Evolutionary conservation across 30 jellyfish, hydroid and myxozoan species (phyloP).

Genomic region (Hydractinia echinata): DNA sequence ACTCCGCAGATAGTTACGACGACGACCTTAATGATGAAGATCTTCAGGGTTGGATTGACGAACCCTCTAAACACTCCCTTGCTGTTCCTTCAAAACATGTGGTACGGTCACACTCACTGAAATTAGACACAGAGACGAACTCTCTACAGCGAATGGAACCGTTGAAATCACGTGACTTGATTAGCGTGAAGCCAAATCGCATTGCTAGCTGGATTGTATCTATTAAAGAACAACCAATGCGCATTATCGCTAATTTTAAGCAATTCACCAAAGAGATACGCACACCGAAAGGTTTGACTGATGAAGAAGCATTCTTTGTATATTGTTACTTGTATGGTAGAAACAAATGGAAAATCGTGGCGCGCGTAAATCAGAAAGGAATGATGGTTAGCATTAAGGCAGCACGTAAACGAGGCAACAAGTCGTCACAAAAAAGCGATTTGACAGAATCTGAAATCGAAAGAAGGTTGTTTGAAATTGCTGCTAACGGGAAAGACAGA

Average conservation of each 20-base stretch:
- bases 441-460: conserved; percentile 35
- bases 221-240: not conserved
- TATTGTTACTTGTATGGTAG: conserved; percentile 20
- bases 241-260: conserved; percentile 13
- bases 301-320: conserved; percentile 40
- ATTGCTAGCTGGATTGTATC: conserved; percentile 23
- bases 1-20: conserved; percentile 17
- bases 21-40: conserved; percentile 17
- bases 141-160: conserved; percentile 23
- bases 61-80: not conserved
- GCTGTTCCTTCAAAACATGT: conserved; percentile 1
- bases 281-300: not conserved
- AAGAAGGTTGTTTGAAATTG: conserved; percentile 15
- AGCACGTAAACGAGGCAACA: not conserved
- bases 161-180: conserved; percentile 11
- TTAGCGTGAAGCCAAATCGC: conserved; percentile 31
- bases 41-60: conserved; percentile 14
- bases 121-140: not conserved
- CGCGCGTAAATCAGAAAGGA: not conserved
- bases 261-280: conserved; percentile 12
- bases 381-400: conserved; percentile 11
- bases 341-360: conserved; percentile 30
- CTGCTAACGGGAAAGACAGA: not conserved
- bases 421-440: conserved; percentile 1
- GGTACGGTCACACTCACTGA: conserved; percentile 12